Base-by-base conservation (phyloP, 2,113 vertebrate species). In the Haplochromis vanheusdeni region DNA sequence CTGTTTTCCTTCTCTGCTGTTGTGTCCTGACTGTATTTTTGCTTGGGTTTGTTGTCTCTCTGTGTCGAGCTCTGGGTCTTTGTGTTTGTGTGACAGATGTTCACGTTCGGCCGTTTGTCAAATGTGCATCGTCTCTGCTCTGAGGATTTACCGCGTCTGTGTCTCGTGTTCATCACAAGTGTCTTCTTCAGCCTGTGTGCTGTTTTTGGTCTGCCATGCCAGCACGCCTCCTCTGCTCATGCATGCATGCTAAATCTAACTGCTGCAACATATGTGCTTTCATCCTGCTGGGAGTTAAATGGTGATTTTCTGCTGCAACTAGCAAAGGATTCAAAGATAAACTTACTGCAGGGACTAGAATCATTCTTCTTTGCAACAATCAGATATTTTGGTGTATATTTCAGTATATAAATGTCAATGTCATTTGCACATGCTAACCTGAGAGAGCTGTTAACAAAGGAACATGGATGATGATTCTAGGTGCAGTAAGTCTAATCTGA, bases 191-290 rank as follows among this genome's bases (percentile, higher is more conserved):
- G 55, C 35, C 81, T 91, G 13, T 82, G 54, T 90, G 88, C 93
- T 95, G 93, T 94, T 95, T 95, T 94, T 95, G 88, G 84, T 92
- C 85, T 89, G 90, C 92, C 91, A 82, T 89, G 92, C 88, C 91
- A 87, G 84, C 23, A 13, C 9, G 52, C 90, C 95, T 90, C 94
- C 79, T 92, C 93, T 86, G 89, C 73, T 93, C 91, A 93, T 86
- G 90, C 84, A 62, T 90, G 92, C 94, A 85, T 93, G 95, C 93
- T 86, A 87, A 95, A 94, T 13, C 77, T 77, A 49, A 51, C 45
- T 90, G 90, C 33, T 45, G 55, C 42, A 81, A 49, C 87, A 52
- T 79, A 7, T 81, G 79, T 90, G 62, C 68, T 79, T 28, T 52
- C 47, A 21, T 85, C 52, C 58, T 81, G 80, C 60, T 87, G 77